These are phyloP conservation scores for Rhabdomys pumilio DNA, from an alignment of 2,797 vertebrate genomes.

Conservation along the genomic window DNA sequence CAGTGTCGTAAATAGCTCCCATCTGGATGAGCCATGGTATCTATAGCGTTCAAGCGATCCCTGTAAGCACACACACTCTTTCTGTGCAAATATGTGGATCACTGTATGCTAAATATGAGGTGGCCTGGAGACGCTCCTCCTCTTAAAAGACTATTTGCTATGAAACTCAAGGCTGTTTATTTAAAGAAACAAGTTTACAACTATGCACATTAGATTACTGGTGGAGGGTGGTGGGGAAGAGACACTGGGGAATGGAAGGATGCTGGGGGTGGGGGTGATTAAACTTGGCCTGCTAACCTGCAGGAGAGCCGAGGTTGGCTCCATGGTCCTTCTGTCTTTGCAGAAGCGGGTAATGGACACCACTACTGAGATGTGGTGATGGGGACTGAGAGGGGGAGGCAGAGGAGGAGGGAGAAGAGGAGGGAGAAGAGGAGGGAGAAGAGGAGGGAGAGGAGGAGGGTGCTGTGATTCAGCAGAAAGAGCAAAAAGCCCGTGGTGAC, in stretches of 20 bases:
- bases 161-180: slow-evolving; percentile 85
- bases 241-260: slow-evolving; percentile 45
- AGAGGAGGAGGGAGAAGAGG: no score
- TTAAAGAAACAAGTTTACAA: slow-evolving; percentile 86
- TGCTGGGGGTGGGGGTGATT: not conserved
- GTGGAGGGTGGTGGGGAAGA: slow-evolving; percentile 74
- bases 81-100: slow-evolving; percentile 85
- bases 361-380: not conserved
- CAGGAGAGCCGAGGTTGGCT: not conserved
- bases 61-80: slow-evolving; percentile 79
- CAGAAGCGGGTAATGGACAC: not conserved
- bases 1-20: slow-evolving; percentile 85
- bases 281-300: slow-evolving; percentile 9
- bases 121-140: slow-evolving; percentile 84
- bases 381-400: no score
- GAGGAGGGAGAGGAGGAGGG: not conserved
- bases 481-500: not conserved
- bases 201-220: slow-evolving; percentile 69
- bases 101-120: slow-evolving; percentile 85
- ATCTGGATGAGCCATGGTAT: slow-evolving; percentile 83
- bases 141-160: slow-evolving; percentile 85
- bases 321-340: not conserved
- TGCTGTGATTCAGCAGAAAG: not conserved
- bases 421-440: not conserved
- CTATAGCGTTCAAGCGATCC: slow-evolving; percentile 79